phyloP scores from a whole-genome alignment of 1,140 invertebrate genomes.

The Drosophila sp. region DNA sequence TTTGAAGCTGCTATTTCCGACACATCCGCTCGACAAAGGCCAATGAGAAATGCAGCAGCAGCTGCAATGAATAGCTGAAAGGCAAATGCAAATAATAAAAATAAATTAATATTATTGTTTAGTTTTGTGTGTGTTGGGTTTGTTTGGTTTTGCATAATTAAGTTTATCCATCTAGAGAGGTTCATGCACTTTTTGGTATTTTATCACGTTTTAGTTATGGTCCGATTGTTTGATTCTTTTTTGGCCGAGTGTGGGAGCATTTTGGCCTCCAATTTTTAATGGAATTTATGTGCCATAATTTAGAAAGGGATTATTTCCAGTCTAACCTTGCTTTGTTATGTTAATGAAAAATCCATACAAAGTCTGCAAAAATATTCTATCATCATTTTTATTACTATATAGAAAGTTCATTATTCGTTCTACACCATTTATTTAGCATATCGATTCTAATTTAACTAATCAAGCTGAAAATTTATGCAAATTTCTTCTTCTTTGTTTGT shows the following conservation, averaged over 20 bases:
- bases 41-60: slow-evolving; percentile 37
- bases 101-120: not conserved
- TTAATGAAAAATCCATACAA: slow-evolving; percentile 14
- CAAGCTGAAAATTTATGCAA: slow-evolving; percentile 43
- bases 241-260: slow-evolving; percentile 21
- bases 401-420: slow-evolving; percentile 54
- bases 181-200: slow-evolving; percentile 14
- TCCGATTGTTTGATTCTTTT: slow-evolving; percentile 34
- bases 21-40: slow-evolving; percentile 58
- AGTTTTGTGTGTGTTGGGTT: not conserved
- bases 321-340: slow-evolving; percentile 47
- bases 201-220: slow-evolving; percentile 29
- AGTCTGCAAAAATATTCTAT: not conserved
- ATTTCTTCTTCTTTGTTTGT: slow-evolving; percentile 2
- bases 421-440: slow-evolving; percentile 36
- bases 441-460: slow-evolving; percentile 46
- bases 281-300: slow-evolving; percentile 27
- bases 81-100: slow-evolving; percentile 9
- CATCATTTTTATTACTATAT: slow-evolving; percentile 25
- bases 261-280: slow-evolving; percentile 26
- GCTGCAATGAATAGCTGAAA: slow-evolving; percentile 63
- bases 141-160: not conserved
- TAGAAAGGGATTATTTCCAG: slow-evolving; percentile 32
- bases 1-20: slow-evolving; percentile 51
- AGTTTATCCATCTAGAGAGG: slow-evolving; percentile 7